These are phyloP conservation scores for Campaea margaritaria DNA, from an alignment of 2,888 invertebrate species.

Conservation along the genomic window DNA sequence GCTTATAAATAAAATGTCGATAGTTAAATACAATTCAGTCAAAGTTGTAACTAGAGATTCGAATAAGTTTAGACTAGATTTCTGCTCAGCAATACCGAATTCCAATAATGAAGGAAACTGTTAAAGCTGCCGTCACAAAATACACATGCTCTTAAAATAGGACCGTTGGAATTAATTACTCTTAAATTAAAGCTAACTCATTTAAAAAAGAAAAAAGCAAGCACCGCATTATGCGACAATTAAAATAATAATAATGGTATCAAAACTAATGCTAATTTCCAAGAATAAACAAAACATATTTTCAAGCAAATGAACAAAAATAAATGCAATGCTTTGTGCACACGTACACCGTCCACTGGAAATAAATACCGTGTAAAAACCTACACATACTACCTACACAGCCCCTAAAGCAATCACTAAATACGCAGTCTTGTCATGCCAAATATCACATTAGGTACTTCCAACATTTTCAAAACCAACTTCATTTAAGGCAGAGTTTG, in stretches of 20 bases:
- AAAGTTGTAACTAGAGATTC: slow-evolving; percentile 42
- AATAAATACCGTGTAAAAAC: slow-evolving; percentile 1
- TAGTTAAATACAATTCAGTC: slow-evolving; percentile 56
- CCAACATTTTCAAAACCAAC: slow-evolving; percentile 56
- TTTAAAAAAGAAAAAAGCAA: not conserved
- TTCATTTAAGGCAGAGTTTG: slow-evolving; percentile 64
- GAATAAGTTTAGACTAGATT: slow-evolving; percentile 44
- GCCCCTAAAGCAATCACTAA: slow-evolving; percentile 54
- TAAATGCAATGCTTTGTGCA: slow-evolving; percentile 45
- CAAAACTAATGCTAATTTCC: slow-evolving; percentile 8
- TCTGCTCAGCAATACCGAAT: slow-evolving; percentile 4
- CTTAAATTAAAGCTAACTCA: slow-evolving; percentile 1
- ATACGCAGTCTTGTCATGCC: slow-evolving; percentile 60
- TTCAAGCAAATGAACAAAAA: slow-evolving; percentile 16
- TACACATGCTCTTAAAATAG: not conserved
- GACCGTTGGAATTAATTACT: not conserved
- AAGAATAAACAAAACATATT: slow-evolving; percentile 39
- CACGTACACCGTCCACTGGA: slow-evolving; percentile 23
- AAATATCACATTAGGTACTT: slow-evolving; percentile 66
- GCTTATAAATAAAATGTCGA: slow-evolving; percentile 54
- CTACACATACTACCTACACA: slow-evolving; percentile 59
- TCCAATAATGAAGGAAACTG: slow-evolving; percentile 8
- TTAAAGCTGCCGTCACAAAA: not conserved
- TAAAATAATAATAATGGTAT: slow-evolving; percentile 3
- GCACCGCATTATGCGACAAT: slow-evolving; percentile 6